Conservation (phyloP, 2,888 invertebrate species). For the Leucoptera coffeella region DNA sequence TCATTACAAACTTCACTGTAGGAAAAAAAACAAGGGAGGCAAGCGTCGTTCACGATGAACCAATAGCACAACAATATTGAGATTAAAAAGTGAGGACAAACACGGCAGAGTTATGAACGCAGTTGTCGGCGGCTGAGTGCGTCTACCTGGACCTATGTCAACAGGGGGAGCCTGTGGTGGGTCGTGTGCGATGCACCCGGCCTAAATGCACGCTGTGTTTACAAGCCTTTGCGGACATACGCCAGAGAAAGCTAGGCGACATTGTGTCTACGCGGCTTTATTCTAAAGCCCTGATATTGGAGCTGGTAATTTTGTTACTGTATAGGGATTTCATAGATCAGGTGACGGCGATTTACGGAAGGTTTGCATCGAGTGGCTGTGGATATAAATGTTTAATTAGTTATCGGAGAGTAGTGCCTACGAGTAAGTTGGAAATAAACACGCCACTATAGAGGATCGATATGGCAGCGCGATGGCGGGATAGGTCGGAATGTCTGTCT, state of each 20-base stretch:
- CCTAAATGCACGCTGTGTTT: not conserved
- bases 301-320: too few species aligned
- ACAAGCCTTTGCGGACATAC: too few species aligned
- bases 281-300: too few species aligned
- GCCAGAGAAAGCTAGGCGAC: too few species aligned
- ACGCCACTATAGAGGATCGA: conserved; percentile 19
- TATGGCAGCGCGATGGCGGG: conserved; percentile 15
- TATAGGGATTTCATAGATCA: too few species aligned
- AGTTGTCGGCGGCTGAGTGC: conserved; percentile 13
- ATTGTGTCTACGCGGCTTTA: too few species aligned
- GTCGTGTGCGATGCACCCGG: not conserved
- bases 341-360: not conserved
- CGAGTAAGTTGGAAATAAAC: conserved; percentile 26
- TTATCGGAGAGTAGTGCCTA: conserved; percentile 10
- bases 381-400: conserved; percentile 30
- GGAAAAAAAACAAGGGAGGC: too few species aligned
- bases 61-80: too few species aligned
- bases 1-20: not conserved
- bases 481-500: too few species aligned
- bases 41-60: too few species aligned
- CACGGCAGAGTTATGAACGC: not conserved
- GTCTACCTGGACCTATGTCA: conserved; percentile 35
- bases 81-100: not conserved
- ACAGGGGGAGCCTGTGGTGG: conserved; percentile 22
- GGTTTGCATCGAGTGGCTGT: conserved; percentile 2